Conservation (phyloP, 2,888 invertebrate species). For the Hydriomena furcata region DNA sequence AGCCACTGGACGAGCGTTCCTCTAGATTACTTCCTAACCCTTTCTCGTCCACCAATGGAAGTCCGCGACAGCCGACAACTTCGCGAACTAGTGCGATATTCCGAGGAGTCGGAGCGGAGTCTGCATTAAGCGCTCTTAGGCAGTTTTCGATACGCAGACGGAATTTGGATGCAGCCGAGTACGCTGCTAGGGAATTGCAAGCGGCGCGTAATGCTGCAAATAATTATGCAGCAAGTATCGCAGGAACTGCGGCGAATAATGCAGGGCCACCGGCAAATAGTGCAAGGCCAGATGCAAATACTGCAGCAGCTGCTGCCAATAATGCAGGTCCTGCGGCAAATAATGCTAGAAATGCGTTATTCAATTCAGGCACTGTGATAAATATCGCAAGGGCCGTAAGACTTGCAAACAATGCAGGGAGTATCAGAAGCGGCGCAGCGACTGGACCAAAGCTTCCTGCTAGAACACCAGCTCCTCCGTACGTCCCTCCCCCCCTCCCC, state of each 20-base stretch:
- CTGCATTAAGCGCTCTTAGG: slow-evolving; percentile 33
- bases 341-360: too few relatives aligned
- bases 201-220: neutral
- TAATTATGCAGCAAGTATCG: neutral
- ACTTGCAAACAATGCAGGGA: neutral
- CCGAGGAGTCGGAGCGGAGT: slow-evolving; percentile 37
- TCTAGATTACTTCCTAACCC: slow-evolving; percentile 69
- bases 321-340: too few relatives aligned
- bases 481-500: slow-evolving; percentile 24
- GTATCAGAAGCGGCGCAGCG: neutral
- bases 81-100: slow-evolving; percentile 65
- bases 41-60: slow-evolving; percentile 55
- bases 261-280: neutral
- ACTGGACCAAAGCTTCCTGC: neutral
- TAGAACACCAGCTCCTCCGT: slow-evolving; percentile 13
- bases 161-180: slow-evolving; percentile 43
- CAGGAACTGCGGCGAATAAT: neutral
- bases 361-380: too few relatives aligned
- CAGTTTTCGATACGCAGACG: slow-evolving; percentile 50
- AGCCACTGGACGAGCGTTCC: slow-evolving; percentile 64
- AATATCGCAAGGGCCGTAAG: too few relatives aligned
- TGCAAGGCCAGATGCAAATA: too few relatives aligned
- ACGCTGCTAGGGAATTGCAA: slow-evolving; percentile 4
- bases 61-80: slow-evolving; percentile 32
- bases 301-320: too few relatives aligned